A percentile compares a stretch with the other conserved stretches of the same genome.
Conservation (phyloP, 1,140 invertebrate species). For the Ostrea edulis region DNA sequence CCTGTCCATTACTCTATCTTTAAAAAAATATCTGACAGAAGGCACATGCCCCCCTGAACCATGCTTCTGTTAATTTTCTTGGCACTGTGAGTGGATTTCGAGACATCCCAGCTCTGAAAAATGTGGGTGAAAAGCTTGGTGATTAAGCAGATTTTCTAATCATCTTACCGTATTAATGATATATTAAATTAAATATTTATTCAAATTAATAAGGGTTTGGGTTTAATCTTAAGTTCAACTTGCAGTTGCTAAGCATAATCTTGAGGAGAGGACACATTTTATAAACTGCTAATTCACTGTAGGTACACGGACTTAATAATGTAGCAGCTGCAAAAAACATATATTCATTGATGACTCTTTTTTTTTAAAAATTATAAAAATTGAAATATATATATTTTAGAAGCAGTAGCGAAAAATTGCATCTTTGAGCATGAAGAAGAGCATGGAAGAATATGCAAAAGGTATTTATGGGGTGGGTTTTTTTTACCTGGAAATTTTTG, state of each 20-base stretch:
- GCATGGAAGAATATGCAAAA: not conserved
- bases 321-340: no score
- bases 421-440: slow-evolving; percentile 10
- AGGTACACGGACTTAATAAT: no score
- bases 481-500: not conserved
- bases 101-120: not conserved
- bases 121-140: not conserved
- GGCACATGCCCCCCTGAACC: not conserved
- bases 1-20: not conserved
- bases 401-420: not conserved
- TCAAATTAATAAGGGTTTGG: not conserved
- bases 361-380: not conserved
- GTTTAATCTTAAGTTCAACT: not conserved
- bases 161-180: not conserved
- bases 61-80: not conserved
- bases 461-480: not conserved
- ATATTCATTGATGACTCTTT: not conserved
- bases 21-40: not conserved
- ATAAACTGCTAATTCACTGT: not conserved
- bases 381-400: not conserved
- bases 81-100: not conserved
- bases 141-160: slow-evolving; percentile 13
- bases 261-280: not conserved
- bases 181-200: not conserved
- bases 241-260: slow-evolving; percentile 12